These are phyloP conservation scores for Drosophila takahashii DNA, from an alignment of 1,140 invertebrate genomes.

Conservation along the genomic window DNA sequence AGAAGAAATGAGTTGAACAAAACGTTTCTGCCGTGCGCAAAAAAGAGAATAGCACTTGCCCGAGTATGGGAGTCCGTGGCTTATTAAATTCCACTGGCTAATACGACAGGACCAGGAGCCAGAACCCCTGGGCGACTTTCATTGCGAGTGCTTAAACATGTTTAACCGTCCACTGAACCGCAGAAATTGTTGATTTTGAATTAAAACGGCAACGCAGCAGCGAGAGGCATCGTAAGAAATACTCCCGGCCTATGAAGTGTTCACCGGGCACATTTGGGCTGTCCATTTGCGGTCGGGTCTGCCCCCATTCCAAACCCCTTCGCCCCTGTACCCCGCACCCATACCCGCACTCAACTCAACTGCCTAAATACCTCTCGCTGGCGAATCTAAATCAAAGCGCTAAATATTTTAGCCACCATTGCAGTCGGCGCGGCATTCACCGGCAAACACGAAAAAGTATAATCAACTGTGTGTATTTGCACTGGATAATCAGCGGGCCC, in stretches of 20 bases:
- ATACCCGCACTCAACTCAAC: slow-evolving; percentile 9
- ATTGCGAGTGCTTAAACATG: slow-evolving; percentile 73
- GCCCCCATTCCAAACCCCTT: not conserved
- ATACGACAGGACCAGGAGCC: not conserved
- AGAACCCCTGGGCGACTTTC: slow-evolving; percentile 5
- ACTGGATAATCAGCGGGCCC: slow-evolving; percentile 74
- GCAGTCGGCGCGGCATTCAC: slow-evolving; percentile 50
- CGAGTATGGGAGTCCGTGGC: slow-evolving; percentile 6
- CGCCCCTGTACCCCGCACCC: too few species aligned
- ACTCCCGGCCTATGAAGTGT: slow-evolving; percentile 40
- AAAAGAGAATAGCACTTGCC: slow-evolving; percentile 16
- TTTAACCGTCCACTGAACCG: slow-evolving; percentile 81
- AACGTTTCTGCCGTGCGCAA: slow-evolving; percentile 11
- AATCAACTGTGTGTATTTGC: slow-evolving; percentile 81
- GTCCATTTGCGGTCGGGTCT: slow-evolving; percentile 66
- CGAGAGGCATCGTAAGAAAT: slow-evolving; percentile 60
- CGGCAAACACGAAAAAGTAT: slow-evolving; percentile 79
- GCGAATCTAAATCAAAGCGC: slow-evolving; percentile 81
- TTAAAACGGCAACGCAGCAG: slow-evolving; percentile 59
- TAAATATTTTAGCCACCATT: slow-evolving; percentile 78
- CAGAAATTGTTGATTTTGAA: slow-evolving; percentile 82
- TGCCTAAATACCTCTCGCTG: slow-evolving; percentile 78
- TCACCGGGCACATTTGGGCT: slow-evolving; percentile 44
- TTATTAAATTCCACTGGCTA: slow-evolving; percentile 25
- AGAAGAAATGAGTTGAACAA: slow-evolving; percentile 17